Evolutionary conservation across 2,888 invertebrate genomes (phyloP).

Genomic region (Brachylomia viminalis): DNA sequence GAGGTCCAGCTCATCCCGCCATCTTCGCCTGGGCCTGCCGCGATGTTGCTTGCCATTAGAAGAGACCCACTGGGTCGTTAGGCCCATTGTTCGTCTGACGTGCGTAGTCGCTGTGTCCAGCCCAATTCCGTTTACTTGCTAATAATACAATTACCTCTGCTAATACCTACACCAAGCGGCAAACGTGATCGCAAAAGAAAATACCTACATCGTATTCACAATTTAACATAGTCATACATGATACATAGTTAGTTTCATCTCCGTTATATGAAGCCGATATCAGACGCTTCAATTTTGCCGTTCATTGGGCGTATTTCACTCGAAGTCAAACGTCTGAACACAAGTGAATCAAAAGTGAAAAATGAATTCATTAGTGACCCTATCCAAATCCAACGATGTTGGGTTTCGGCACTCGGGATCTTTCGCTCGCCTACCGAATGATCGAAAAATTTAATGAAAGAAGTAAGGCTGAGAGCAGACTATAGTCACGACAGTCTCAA

Average conservation of each 20-base stretch:
- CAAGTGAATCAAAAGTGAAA: neutral
- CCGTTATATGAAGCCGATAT: neutral
- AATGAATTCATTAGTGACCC: neutral
- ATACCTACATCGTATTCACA: neutral
- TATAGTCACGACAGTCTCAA: too few species aligned
- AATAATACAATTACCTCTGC: neutral
- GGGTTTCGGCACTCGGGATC: neutral
- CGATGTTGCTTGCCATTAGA: too few species aligned
- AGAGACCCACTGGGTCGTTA: too few species aligned
- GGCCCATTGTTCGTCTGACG: too few species aligned
- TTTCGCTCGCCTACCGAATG: neutral
- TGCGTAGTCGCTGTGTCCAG: too few species aligned
- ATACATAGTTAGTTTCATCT: neutral
- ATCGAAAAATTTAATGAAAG: neutral
- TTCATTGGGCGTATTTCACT: neutral
- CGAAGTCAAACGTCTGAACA: neutral
- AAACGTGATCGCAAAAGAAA: neutral
- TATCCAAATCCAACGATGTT: neutral
- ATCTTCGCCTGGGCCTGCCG: too few species aligned
- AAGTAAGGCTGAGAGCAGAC: too few species aligned
- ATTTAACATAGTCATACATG: conserved; percentile 5
- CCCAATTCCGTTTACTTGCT: neutral
- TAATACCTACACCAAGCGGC: too few species aligned
- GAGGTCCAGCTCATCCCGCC: too few species aligned
- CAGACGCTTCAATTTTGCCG: neutral